A percentile compares a stretch with the other conserved stretches of the same genome.
Conservation (phyloP, 2,113 vertebrate species). For the Pyxicephalus adspersus region DNA sequence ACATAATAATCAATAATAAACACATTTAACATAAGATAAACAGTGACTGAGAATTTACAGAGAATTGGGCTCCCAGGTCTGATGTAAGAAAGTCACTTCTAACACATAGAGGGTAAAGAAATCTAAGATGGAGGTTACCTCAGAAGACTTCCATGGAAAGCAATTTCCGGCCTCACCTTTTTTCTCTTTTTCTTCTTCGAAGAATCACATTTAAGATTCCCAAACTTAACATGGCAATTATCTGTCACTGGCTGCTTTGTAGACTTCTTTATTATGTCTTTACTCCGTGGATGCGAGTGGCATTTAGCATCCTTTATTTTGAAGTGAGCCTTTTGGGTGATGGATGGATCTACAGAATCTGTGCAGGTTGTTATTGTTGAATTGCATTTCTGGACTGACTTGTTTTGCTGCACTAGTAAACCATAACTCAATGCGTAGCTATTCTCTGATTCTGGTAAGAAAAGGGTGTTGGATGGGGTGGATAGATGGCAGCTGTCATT, state of each 20-base stretch:
- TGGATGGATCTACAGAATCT: conserved; percentile 78
- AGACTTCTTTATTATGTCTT: conserved; percentile 82
- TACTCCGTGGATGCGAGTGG: conserved; percentile 84
- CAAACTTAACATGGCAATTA: conserved; percentile 88
- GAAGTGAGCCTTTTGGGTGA: conserved; percentile 92
- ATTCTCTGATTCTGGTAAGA: conserved; percentile 89
- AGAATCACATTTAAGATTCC: conserved; percentile 92
- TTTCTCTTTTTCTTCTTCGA: conserved; percentile 90
- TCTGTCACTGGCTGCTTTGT: conserved; percentile 84
- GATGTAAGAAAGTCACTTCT: no score
- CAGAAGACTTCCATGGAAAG: no score
- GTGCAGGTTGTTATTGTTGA: conserved; percentile 68
- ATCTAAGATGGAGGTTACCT: no score
- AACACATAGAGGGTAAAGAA: no score
- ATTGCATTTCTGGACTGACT: conserved; percentile 75
- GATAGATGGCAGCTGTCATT: conserved; percentile 86
- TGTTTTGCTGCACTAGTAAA: conserved; percentile 76
- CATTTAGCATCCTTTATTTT: conserved; percentile 96
- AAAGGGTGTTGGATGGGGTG: conserved; percentile 86
- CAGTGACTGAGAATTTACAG: no score
- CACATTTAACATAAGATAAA: no score
- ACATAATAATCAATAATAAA: no score
- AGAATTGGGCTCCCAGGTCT: no score
- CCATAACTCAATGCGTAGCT: conserved; percentile 91
- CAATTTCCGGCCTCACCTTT: no score